Percentiles rank a stretch among this genome's conserved stretches.
phyloP scores from a whole-genome alignment of 30 jellyfish, hydroid and myxozoan genomes.

The Cassiopea andromeda region DNA sequence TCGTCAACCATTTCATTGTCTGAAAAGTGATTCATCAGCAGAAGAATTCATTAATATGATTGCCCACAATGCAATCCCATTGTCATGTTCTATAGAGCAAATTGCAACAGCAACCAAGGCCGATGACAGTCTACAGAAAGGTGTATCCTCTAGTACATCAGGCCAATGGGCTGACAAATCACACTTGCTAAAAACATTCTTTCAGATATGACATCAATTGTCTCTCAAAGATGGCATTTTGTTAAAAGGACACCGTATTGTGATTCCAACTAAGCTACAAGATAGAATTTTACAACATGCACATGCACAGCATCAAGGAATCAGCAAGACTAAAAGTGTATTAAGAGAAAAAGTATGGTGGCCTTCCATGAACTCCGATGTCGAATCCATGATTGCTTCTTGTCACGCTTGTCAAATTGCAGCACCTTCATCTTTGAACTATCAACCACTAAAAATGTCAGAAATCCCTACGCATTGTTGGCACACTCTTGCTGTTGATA shows the following conservation, averaged over 20 bases:
- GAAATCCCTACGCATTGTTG: slow-evolving; percentile 8
- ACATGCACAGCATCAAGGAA: slow-evolving; percentile 16
- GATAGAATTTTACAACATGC: neutral
- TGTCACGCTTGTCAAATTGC: slow-evolving; percentile 40
- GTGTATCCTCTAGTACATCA: neutral
- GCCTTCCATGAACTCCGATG: slow-evolving; percentile 39
- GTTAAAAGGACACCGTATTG: slow-evolving; percentile 10
- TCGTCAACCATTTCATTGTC: slow-evolving; percentile 16
- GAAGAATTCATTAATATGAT: neutral
- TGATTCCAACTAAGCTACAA: slow-evolving; percentile 25
- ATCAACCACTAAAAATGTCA: slow-evolving; percentile 31
- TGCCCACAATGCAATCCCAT: neutral
- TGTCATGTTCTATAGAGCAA: neutral
- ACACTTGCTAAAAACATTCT: neutral
- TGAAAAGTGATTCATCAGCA: neutral
- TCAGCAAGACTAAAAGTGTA: slow-evolving; percentile 6
- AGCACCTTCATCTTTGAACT: slow-evolving; percentile 6
- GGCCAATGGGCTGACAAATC: neutral
- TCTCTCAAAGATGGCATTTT: neutral
- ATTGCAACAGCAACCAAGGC: neutral
- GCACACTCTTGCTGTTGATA: slow-evolving; percentile 22
- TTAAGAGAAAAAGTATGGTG: slow-evolving; percentile 42
- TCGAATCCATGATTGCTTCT: neutral
- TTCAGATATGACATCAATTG: slow-evolving; percentile 2
- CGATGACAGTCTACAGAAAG: slow-evolving; percentile 15